phyloP scores from a whole-genome alignment of 1,140 invertebrate genomes.

The Lethrus apterus region DNA sequence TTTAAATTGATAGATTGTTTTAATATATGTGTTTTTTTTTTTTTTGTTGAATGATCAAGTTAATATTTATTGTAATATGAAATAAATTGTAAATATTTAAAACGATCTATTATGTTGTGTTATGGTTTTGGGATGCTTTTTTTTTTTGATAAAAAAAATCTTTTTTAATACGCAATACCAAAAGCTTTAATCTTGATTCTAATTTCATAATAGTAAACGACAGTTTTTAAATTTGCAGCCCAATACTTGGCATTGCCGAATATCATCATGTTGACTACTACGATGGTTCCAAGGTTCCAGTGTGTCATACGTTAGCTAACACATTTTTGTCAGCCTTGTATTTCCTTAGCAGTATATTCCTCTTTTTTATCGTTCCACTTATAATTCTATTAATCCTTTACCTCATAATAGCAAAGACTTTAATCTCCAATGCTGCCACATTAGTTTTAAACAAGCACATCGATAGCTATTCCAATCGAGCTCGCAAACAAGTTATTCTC shows the following conservation, averaged over 20 bases:
- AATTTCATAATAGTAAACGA: too few species aligned
- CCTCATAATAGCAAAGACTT: conserved; percentile 64
- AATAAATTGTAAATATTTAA: too few species aligned
- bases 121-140: too few species aligned
- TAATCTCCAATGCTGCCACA: conserved; percentile 56
- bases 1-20: too few species aligned
- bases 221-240: conserved; percentile 49
- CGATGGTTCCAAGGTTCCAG: conserved; percentile 47
- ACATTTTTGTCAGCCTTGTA: conserved; percentile 62
- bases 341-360: conserved; percentile 60
- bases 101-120: too few species aligned
- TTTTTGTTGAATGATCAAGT: too few species aligned
- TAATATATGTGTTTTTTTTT: too few species aligned
- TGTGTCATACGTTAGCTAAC: conserved; percentile 60
- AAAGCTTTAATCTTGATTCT: too few species aligned
- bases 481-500: conserved; percentile 62
- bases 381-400: conserved; percentile 69
- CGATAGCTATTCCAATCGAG: conserved; percentile 53
- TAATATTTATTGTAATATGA: too few species aligned
- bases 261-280: conserved; percentile 49
- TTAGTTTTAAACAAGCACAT: conserved; percentile 52
- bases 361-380: conserved; percentile 72
- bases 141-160: too few species aligned
- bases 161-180: too few species aligned
- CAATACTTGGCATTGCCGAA: conserved; percentile 56